Base-by-base conservation (phyloP, 2,888 invertebrate genomes). In the Nomada fabriciana region DNA sequence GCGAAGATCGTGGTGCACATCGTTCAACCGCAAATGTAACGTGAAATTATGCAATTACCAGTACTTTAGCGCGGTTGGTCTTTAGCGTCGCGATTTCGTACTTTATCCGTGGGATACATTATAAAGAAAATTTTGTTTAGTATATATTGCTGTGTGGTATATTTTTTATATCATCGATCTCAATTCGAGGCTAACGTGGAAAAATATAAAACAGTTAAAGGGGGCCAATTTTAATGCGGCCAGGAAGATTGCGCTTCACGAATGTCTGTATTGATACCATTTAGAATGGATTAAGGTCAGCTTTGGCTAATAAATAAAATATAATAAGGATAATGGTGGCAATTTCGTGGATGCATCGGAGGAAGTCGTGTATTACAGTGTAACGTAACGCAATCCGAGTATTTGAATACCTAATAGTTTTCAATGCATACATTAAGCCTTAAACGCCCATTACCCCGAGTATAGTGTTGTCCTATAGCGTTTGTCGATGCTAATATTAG, bases 331-430 rank as follows among this genome's bases (percentile, higher is more conserved):
- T 90, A 88, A 89, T 90, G 81, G 88, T 89, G 85, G 89, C 88
- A 90, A 91, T 91, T 88, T 89, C 70, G 85, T 76, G 74, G 86
- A 79, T 80, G 76, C 60, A 74, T 82, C 64, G 86, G 72, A 84
- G 86, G 82, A 88, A 88, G 88, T 88, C 79, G 76, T 81, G 80
- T 88, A 90, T 90, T 90, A 90, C 78, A 87, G 83, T 76, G 76
- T 84, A 86, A 86, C 89, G 90, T 91, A 91, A 92, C 91, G 89
- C 91, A 92, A 92, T 92, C 90, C 90, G 86, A 86, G 90, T 91
- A 92, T 92, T 92, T 92, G 91, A 92, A 92, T 92, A 92, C 89
- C 91, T 92, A 91, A 92, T 92, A 91, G 91, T 91, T 92, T 92
- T 92, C 92, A 91, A 91, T 92, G 91, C 92, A 92, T 92, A 92